A percentile compares a stretch with the other conserved stretches of the same genome.
Evolutionary conservation across 2,888 invertebrate species (phyloP).

Genomic region (Oscheius sp.): DNA sequence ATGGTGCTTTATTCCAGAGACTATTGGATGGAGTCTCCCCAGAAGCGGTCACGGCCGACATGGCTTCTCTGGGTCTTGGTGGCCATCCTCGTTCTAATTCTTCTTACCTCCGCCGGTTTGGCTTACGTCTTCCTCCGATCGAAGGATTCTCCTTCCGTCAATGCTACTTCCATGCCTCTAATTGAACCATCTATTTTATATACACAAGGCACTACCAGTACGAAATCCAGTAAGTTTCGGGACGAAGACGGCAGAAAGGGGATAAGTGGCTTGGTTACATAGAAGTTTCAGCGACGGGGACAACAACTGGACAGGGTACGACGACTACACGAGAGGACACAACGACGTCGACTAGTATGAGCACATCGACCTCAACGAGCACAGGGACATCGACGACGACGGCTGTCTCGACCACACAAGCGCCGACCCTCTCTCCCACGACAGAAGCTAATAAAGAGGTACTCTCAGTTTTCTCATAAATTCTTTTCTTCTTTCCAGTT

Average conservation of each 20-base stretch:
- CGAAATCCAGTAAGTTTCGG: constrained; percentile 2
- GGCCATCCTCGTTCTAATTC: constrained; percentile 17
- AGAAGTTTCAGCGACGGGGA: background rate
- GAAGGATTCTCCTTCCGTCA: constrained; percentile 1
- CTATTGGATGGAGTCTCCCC: constrained; percentile 4
- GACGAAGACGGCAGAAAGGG: background rate
- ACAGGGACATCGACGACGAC: background rate
- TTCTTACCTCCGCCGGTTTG: constrained; percentile 22
- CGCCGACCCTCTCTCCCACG: constrained; percentile 10
- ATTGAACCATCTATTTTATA: background rate
- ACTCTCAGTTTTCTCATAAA: background rate
- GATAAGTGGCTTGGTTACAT: constrained; percentile 2
- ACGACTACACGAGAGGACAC: constrained; percentile 2
- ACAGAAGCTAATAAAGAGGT: constrained; percentile 25
- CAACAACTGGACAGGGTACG: background rate
- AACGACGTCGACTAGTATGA: background rate
- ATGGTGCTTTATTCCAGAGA: too few species aligned
- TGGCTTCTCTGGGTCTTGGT: constrained; percentile 28
- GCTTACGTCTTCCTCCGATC: constrained; percentile 26
- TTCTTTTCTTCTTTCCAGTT: constrained; percentile 36
- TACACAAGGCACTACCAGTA: background rate
- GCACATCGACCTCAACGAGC: background rate
- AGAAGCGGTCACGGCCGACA: constrained; percentile 21
- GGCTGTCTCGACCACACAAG: background rate
- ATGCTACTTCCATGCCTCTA: constrained; percentile 22